Percentiles rank a stretch among this genome's conserved stretches.
phyloP scores from a whole-genome alignment of 2,888 invertebrate genomes.

The Sphaeridia pumilis region DNA sequence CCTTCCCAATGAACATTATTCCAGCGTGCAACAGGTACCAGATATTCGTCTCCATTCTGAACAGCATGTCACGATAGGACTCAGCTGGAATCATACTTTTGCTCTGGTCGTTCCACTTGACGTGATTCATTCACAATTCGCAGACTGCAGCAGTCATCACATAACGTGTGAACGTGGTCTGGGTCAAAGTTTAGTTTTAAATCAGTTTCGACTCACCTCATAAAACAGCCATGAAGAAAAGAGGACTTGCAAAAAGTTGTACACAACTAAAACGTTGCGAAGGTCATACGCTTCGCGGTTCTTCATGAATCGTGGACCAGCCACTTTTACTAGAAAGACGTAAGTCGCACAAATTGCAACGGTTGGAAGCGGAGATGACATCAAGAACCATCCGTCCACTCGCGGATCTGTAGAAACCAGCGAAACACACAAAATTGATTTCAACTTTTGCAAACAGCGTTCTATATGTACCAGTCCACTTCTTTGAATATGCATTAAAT shows the following conservation, averaged over 20 bases:
- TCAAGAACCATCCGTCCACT: slow-evolving; percentile 82
- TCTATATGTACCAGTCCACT: too few species aligned
- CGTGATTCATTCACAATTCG: too few species aligned
- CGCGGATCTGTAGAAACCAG: slow-evolving; percentile 53
- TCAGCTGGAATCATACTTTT: too few species aligned
- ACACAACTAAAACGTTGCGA: slow-evolving; percentile 60
- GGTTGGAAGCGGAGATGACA: slow-evolving; percentile 88
- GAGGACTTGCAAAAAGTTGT: slow-evolving; percentile 75
- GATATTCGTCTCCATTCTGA: too few species aligned
- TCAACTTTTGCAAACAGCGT: too few species aligned
- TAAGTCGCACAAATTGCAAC: slow-evolving; percentile 77
- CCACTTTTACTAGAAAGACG: slow-evolving; percentile 75
- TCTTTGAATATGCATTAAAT: not conserved
- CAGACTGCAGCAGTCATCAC: too few species aligned
- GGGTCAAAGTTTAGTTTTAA: not conserved
- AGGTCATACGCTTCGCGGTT: slow-evolving; percentile 71
- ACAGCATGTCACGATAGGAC: too few species aligned
- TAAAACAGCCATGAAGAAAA: slow-evolving; percentile 68
- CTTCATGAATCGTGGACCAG: slow-evolving; percentile 74
- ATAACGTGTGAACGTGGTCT: too few species aligned
- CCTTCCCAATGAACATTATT: too few species aligned
- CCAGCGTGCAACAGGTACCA: too few species aligned
- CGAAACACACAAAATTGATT: not conserved
- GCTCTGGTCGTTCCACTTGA: too few species aligned
- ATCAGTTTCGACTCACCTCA: slow-evolving; percentile 48